phyloP scores from a whole-genome alignment of 2,888 invertebrate species.

The Sinelater perroti region DNA sequence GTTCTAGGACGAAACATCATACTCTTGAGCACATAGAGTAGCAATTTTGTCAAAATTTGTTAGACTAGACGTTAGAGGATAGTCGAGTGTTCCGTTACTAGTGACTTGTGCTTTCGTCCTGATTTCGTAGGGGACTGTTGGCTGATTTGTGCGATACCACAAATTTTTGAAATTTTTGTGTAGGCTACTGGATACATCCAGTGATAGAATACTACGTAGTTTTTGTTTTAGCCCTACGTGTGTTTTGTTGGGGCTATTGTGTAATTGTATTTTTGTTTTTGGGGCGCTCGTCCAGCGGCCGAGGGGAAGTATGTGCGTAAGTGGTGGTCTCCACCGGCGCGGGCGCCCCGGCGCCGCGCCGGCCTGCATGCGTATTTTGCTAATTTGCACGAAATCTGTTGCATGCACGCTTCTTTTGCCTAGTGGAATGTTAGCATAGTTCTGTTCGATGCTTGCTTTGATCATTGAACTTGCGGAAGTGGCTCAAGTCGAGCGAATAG shows the following conservation, averaged over 20 bases:
- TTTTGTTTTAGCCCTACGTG: constrained; percentile 38
- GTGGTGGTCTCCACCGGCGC: constrained; percentile 58
- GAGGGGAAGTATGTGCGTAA: constrained; percentile 62
- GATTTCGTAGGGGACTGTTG: too few relatives aligned
- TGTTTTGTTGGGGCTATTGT: constrained; percentile 38
- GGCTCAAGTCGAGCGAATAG: too few relatives aligned
- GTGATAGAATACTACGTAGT: constrained; percentile 19
- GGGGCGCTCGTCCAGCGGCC: constrained; percentile 59
- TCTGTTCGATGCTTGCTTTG: too few relatives aligned
- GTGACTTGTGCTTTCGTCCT: too few relatives aligned
- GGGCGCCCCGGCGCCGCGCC: constrained; percentile 46
- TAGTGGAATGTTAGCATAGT: too few relatives aligned
- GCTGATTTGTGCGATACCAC: too few relatives aligned
- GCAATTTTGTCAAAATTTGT: constrained; percentile 1
- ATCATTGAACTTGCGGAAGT: too few relatives aligned
- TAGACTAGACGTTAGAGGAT: background rate
- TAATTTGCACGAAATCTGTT: constrained; percentile 40
- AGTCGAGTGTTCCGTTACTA: too few relatives aligned
- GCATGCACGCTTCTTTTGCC: constrained; percentile 21
- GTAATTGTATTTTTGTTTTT: constrained; percentile 50
- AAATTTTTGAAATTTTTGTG: too few relatives aligned
- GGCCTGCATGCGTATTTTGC: constrained; percentile 50
- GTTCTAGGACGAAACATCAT: constrained; percentile 1
- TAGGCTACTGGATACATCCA: too few relatives aligned
- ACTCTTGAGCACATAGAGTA: constrained; percentile 22